These are phyloP conservation scores for Syngnathus floridae DNA, from an alignment of 2,113 vertebrate genomes.

Conservation along the genomic window DNA sequence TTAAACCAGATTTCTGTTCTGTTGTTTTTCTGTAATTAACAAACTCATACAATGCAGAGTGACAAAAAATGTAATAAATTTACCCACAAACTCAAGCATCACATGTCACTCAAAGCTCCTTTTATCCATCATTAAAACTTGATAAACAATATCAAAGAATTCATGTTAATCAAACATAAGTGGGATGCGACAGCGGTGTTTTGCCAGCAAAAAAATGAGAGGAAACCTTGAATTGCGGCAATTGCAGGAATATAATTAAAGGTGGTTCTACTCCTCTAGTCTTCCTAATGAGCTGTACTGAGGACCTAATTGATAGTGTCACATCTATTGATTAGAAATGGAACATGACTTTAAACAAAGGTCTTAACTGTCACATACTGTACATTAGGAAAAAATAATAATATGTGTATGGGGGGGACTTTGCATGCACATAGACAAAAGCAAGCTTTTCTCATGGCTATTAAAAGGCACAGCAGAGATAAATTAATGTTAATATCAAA, in stretches of 20 bases:
- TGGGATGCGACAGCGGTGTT: not conserved
- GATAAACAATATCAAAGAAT: not conserved
- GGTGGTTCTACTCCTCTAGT: constrained; percentile 12
- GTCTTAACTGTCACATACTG: constrained; percentile 1
- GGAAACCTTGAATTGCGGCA: constrained; percentile 20
- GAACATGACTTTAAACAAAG: constrained; percentile 15
- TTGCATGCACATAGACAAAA: constrained; percentile 37
- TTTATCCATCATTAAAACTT: not conserved
- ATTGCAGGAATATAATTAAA: constrained; percentile 32
- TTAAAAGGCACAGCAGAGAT: not conserved
- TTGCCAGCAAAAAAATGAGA: constrained; percentile 27
- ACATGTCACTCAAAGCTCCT: not conserved
- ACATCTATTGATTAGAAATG: constrained; percentile 25
- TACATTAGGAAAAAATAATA: not conserved
- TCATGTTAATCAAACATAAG: not conserved
- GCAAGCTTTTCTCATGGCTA: not conserved
- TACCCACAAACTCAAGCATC: not conserved
- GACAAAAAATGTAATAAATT: not conserved
- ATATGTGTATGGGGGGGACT: constrained; percentile 9
- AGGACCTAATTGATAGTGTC: constrained; percentile 22
- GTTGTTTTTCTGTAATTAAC: not conserved
- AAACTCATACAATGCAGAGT: not conserved
- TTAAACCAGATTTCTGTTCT: not conserved
- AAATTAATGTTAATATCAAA: constrained; percentile 65
- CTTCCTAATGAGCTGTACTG: constrained; percentile 10